Conservation (phyloP, 2,888 invertebrate genomes). For the Rhagium mordax region DNA sequence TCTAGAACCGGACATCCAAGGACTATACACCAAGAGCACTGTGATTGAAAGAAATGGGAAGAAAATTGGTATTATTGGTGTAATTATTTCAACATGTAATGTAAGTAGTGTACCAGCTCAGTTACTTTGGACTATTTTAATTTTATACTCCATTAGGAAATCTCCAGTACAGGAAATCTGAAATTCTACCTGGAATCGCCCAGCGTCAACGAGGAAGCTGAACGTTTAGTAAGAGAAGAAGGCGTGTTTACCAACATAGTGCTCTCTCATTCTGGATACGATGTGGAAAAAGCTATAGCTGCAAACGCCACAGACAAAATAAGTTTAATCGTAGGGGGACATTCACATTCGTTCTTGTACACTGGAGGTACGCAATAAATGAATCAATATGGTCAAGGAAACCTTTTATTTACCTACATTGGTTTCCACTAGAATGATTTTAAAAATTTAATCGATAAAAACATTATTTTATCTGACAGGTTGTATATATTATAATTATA, state of each 20-base stretch:
- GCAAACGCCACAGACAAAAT: slow-evolving; percentile 76
- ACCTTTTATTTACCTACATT: no score
- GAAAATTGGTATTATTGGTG: slow-evolving; percentile 86
- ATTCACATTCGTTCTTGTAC: slow-evolving; percentile 86
- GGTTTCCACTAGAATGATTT: no score
- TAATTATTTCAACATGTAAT: slow-evolving; percentile 78
- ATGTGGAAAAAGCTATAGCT: slow-evolving; percentile 80
- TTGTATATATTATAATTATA: no score
- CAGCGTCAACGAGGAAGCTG: slow-evolving; percentile 79
- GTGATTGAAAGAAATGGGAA: slow-evolving; percentile 76
- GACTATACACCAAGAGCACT: slow-evolving; percentile 76
- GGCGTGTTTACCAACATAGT: slow-evolving; percentile 86
- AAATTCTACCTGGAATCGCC: slow-evolving; percentile 81
- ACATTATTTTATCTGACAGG: no score
- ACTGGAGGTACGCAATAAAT: slow-evolving; percentile 67
- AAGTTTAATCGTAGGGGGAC: slow-evolving; percentile 89
- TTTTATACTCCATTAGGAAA: slow-evolving; percentile 70
- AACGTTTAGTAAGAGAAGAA: slow-evolving; percentile 73
- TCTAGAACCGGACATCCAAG: slow-evolving; percentile 77
- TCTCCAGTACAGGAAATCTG: slow-evolving; percentile 78
- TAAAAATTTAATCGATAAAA: no score
- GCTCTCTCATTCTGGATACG: slow-evolving; percentile 86
- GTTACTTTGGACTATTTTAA: no score
- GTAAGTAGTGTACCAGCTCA: no score
- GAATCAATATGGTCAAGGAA: no score